Conservation (phyloP, 2,888 invertebrate genomes). For the Buathra laborator region DNA sequence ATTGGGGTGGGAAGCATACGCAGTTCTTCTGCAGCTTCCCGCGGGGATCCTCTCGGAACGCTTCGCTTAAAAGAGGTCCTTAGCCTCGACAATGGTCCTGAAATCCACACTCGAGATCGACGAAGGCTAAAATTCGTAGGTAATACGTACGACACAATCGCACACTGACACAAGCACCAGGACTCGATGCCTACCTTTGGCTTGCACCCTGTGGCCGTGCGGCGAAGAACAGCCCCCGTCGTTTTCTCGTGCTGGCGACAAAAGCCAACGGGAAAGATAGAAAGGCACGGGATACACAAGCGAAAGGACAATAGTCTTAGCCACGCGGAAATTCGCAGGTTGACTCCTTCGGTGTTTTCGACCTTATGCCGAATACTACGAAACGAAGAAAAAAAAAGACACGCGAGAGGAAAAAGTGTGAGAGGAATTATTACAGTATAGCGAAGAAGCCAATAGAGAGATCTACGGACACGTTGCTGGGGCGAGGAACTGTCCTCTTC, state of each 20-base stretch:
- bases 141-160: background rate
- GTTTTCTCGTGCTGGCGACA: conserved; percentile 68
- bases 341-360: conserved; percentile 75
- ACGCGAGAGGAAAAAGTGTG: conserved; percentile 49
- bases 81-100: conserved; percentile 79
- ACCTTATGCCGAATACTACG: conserved; percentile 46
- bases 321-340: conserved; percentile 83
- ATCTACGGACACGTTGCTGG: conserved; percentile 36
- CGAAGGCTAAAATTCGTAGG: background rate
- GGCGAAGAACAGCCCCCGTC: conserved; percentile 35
- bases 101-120: conserved; percentile 80
- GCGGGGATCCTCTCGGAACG: conserved; percentile 75
- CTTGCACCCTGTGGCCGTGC: conserved; percentile 25
- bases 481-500: conserved; percentile 21
- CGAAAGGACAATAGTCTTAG: conserved; percentile 75
- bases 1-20: background rate
- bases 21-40: conserved; percentile 65
- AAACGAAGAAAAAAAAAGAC: conserved; percentile 61
- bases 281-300: conserved; percentile 53
- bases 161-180: conserved; percentile 12
- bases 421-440: conserved; percentile 61
- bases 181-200: conserved; percentile 28
- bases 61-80: conserved; percentile 77
- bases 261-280: conserved; percentile 55
- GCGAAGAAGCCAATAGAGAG: conserved; percentile 47